Conservation (phyloP, 1,140 invertebrate genomes). For the Drosophila parvula region DNA sequence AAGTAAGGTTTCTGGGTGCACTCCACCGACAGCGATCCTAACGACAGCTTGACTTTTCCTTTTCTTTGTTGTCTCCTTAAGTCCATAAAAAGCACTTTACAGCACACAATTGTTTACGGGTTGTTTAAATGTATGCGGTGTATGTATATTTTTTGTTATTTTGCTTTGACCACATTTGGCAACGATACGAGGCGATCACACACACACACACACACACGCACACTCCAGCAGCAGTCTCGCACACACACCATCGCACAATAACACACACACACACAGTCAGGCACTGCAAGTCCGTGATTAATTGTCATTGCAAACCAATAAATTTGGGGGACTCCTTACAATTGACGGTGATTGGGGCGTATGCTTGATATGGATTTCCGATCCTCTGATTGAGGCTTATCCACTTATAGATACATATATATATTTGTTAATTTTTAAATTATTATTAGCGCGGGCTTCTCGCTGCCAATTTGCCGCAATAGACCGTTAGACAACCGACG, state of each 20-base stretch:
- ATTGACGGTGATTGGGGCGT: conserved; percentile 38
- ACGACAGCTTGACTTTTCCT: conserved; percentile 42
- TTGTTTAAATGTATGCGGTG: conserved; percentile 12
- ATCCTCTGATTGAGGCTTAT: conserved; percentile 34
- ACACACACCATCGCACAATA: conserved; percentile 30
- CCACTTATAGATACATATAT: neutral
- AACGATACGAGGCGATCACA: conserved; percentile 56
- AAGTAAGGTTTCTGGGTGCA: conserved; percentile 16
- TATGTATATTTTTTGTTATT: conserved; percentile 30
- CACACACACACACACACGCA: conserved; percentile 30
- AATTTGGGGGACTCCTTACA: conserved; percentile 61
- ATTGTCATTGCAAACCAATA: conserved; percentile 47
- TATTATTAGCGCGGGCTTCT: conserved; percentile 69
- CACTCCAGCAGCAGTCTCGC: conserved; percentile 44
- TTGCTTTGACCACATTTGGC: conserved; percentile 78
- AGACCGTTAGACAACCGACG: conserved; percentile 59
- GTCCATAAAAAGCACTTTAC: conserved; percentile 77
- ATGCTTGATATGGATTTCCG: conserved; percentile 47
- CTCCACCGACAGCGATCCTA: conserved; percentile 32
- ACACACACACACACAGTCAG: conserved; percentile 47
- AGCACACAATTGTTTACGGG: conserved; percentile 34
- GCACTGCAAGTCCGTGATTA: conserved; percentile 65
- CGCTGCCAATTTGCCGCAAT: conserved; percentile 57
- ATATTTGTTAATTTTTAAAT: conserved; percentile 28
- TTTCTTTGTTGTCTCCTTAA: conserved; percentile 8